Evolutionary conservation across 2,113 vertebrate species (phyloP).

Genomic region (Oncorhynchus kisutch): DNA sequence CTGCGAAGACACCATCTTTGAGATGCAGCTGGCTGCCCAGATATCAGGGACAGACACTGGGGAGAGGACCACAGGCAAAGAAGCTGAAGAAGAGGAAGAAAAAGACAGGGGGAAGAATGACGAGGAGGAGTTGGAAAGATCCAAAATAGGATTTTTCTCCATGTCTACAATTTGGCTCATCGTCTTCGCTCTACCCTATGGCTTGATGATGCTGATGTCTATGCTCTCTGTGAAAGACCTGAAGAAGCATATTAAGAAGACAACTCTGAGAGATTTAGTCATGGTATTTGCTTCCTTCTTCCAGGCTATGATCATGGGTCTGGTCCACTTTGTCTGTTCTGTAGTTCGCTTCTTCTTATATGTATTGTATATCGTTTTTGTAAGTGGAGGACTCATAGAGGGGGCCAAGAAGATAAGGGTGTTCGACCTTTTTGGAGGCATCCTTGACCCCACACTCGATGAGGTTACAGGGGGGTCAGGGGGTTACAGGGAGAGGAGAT

Average conservation of each 20-base stretch:
- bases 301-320: conserved; percentile 67
- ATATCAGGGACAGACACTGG: conserved; percentile 80
- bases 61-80: conserved; percentile 75
- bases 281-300: conserved; percentile 71
- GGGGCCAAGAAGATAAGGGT: conserved; percentile 84
- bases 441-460: conserved; percentile 90
- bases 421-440: conserved; percentile 81
- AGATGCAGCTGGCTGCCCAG: conserved; percentile 95
- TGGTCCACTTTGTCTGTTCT: conserved; percentile 70
- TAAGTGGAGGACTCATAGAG: conserved; percentile 86
- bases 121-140: conserved; percentile 55
- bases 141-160: conserved; percentile 73
- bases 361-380: conserved; percentile 79
- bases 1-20: conserved; percentile 96
- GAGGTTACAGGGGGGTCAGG: conserved; percentile 77
- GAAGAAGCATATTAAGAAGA: conserved; percentile 82
- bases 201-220: conserved; percentile 74
- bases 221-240: conserved; percentile 84
- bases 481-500: conserved; percentile 70
- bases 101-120: conserved; percentile 2
- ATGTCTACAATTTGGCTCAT: conserved; percentile 67
- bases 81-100: conserved; percentile 74
- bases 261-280: conserved; percentile 82
- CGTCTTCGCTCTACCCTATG: conserved; percentile 73
- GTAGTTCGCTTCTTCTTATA: conserved; percentile 74